phyloP scores from a whole-genome alignment of 2,888 invertebrate genomes.

The Macaria liturata region DNA sequence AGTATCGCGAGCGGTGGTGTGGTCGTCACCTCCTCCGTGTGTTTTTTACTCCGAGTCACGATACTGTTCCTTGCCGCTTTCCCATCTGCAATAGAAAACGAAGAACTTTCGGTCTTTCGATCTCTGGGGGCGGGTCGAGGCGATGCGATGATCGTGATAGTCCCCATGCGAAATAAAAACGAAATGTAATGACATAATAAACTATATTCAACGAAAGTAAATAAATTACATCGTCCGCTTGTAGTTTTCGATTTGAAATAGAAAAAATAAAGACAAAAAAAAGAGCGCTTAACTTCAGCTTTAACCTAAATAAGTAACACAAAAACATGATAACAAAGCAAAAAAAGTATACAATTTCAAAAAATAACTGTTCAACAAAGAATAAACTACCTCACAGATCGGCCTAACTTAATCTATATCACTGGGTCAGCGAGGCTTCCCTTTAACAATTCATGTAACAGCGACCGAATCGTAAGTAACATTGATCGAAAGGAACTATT shows the following conservation, averaged over 20 bases:
- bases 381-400: conserved; percentile 19
- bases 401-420: conserved; percentile 26
- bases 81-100: conserved; percentile 69
- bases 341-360: conserved; percentile 26
- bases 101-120: conserved; percentile 58
- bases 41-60: conserved; percentile 71
- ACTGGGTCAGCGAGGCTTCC: conserved; percentile 25
- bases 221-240: conserved; percentile 18
- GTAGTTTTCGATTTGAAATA: conserved; percentile 8
- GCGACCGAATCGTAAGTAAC: conserved; percentile 19
- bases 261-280: conserved; percentile 9
- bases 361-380: conserved; percentile 33
- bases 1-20: conserved; percentile 70
- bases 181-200: conserved; percentile 37
- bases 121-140: conserved; percentile 14
- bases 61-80: conserved; percentile 58
- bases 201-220: conserved; percentile 47
- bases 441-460: conserved; percentile 57
- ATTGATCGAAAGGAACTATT: conserved; percentile 27
- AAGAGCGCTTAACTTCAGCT: not conserved
- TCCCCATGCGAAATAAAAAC: conserved; percentile 37
- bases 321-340: conserved; percentile 22
- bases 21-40: conserved; percentile 53
- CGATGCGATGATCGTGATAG: conserved; percentile 14
- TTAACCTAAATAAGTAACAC: conserved; percentile 13